Evolutionary conservation across 2,888 invertebrate genomes (phyloP).

Genomic region (Odiellus spinosus): DNA sequence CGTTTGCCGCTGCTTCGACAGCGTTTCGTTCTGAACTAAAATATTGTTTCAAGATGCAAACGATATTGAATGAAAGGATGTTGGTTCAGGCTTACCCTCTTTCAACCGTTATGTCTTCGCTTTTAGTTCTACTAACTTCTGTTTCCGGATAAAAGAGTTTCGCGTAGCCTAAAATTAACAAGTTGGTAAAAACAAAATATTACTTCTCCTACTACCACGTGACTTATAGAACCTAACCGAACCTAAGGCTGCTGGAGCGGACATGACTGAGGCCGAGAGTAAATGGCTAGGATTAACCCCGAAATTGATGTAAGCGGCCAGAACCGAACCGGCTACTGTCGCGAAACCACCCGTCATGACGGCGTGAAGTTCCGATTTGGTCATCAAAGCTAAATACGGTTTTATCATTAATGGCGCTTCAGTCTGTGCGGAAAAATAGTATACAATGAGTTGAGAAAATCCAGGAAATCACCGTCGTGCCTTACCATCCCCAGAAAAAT

Average conservation of each 20-base stretch:
- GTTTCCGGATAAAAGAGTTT: slow-evolving; percentile 88
- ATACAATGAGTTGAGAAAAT: no score
- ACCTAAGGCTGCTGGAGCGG: slow-evolving; percentile 82
- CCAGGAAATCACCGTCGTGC: no score
- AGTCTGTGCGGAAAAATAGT: slow-evolving; percentile 41
- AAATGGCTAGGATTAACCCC: slow-evolving; percentile 66
- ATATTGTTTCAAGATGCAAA: not conserved
- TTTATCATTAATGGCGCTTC: slow-evolving; percentile 78
- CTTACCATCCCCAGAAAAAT: slow-evolving; percentile 82
- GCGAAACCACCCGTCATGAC: slow-evolving; percentile 90
- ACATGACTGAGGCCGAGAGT: slow-evolving; percentile 87
- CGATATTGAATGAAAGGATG: not conserved
- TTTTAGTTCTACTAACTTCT: slow-evolving; percentile 54
- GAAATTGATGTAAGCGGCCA: slow-evolving; percentile 81
- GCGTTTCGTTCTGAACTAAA: slow-evolving; percentile 61
- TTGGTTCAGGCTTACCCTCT: slow-evolving; percentile 40
- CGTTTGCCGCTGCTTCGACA: slow-evolving; percentile 78
- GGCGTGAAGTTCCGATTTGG: slow-evolving; percentile 79
- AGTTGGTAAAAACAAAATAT: no score
- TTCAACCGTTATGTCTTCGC: slow-evolving; percentile 54
- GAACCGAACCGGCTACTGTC: slow-evolving; percentile 77
- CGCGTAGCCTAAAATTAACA: slow-evolving; percentile 63
- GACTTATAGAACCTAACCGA: no score
- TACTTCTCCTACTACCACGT: no score
- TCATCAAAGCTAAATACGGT: slow-evolving; percentile 68